A percentile compares a stretch with the other conserved stretches of the same genome.
phyloP scores from a whole-genome alignment of 2,888 invertebrate genomes.

The Melinopterus prodromus region DNA sequence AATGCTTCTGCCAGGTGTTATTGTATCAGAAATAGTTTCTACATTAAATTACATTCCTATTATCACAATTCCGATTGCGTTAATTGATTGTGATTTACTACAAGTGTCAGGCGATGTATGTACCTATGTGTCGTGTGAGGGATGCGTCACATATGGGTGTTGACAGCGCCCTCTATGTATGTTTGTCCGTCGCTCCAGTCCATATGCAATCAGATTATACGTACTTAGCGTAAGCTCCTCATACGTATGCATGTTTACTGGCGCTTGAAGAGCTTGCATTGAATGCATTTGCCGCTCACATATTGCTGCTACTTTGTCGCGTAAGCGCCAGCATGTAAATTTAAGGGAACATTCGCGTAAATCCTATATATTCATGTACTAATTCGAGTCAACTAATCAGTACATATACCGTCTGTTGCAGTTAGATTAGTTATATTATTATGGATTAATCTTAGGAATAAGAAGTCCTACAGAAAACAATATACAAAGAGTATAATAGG shows the following conservation, averaged over 20 bases:
- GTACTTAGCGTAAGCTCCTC: background rate
- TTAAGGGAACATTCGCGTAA: background rate
- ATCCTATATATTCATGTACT: background rate
- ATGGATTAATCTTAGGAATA: too few relatives aligned
- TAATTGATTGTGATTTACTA: too few relatives aligned
- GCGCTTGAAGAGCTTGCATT: background rate
- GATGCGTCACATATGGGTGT: constrained; percentile 4
- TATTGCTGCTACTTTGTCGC: background rate
- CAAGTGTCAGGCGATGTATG: background rate
- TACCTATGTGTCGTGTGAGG: background rate
- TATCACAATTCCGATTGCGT: too few relatives aligned
- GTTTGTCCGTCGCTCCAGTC: background rate
- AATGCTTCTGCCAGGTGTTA: too few relatives aligned
- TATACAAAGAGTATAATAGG: too few relatives aligned
- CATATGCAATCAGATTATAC: constrained; percentile 4
- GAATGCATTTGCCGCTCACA: background rate
- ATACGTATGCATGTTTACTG: constrained; percentile 4
- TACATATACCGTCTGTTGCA: background rate
- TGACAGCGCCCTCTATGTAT: background rate
- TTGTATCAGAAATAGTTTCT: too few relatives aligned
- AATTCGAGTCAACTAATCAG: background rate
- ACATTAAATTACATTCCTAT: too few relatives aligned
- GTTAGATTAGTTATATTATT: background rate
- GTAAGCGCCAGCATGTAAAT: background rate
- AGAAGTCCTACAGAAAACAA: too few relatives aligned